Percentiles rank a stretch among this genome's conserved stretches.
Conservation (phyloP, 2,888 invertebrate species). For the Caenorhabditis japonica region DNA sequence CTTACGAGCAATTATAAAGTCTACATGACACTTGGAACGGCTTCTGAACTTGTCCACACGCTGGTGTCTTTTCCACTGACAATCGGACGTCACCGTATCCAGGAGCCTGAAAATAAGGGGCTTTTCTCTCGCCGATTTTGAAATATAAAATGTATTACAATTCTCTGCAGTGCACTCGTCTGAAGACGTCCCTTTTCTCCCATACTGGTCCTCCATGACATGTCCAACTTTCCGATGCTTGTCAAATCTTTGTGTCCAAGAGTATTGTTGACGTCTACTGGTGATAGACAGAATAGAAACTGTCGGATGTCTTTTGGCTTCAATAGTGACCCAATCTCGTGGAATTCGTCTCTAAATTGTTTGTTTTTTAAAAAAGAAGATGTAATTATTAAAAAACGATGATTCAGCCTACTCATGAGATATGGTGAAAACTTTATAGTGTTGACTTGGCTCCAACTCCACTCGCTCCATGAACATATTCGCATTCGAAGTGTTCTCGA, state of each 20-base stretch:
- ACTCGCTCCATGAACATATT: slow-evolving; percentile 95
- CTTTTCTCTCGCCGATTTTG: too few relatives aligned
- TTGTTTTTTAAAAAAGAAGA: too few relatives aligned
- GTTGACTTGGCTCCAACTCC: slow-evolving; percentile 89
- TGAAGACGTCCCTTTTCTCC: slow-evolving; percentile 96
- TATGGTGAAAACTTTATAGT: slow-evolving; percentile 83
- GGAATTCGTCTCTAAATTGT: slow-evolving; percentile 49
- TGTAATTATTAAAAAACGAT: too few relatives aligned
- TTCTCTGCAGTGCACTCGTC: slow-evolving; percentile 92
- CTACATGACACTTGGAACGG: slow-evolving; percentile 88
- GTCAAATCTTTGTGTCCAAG: slow-evolving; percentile 82
- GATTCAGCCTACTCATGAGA: too few relatives aligned
- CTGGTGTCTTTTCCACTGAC: slow-evolving; percentile 88
- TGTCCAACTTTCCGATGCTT: slow-evolving; percentile 96
- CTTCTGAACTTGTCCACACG: slow-evolving; percentile 87
- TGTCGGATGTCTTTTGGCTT: slow-evolving; percentile 92
- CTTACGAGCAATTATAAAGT: slow-evolving; percentile 85
- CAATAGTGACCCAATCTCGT: slow-evolving; percentile 78
- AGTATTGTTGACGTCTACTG: slow-evolving; percentile 58
- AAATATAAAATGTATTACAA: slow-evolving; percentile 80
- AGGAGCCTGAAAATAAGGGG: slow-evolving; percentile 86
- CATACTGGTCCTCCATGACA: slow-evolving; percentile 96
- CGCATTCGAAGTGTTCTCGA: slow-evolving; percentile 92
- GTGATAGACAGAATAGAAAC: slow-evolving; percentile 87
- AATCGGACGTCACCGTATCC: slow-evolving; percentile 92